A percentile compares a stretch with the other conserved stretches of the same genome.
These are phyloP conservation scores for Oscheius sp. DNA, from an alignment of 2,888 invertebrate genomes.

Conservation along the genomic window DNA sequence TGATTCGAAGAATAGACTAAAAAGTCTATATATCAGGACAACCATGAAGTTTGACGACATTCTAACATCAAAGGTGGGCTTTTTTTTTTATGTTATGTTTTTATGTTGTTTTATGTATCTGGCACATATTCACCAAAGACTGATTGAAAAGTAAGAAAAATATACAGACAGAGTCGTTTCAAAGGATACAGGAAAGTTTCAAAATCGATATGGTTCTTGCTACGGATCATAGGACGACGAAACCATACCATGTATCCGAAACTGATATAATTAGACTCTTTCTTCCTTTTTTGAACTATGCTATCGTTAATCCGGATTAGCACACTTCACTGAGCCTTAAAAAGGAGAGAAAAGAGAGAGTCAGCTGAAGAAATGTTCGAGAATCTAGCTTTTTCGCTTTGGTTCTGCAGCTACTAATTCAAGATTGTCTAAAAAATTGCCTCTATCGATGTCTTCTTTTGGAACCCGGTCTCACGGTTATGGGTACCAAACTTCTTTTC, in stretches of 20 bases:
- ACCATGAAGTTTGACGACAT: slow-evolving; percentile 22
- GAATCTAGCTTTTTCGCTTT: too few species aligned
- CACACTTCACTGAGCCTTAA: too few species aligned
- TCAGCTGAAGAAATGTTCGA: too few species aligned
- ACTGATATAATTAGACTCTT: neutral
- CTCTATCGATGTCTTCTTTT: too few species aligned
- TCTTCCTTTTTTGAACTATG: too few species aligned
- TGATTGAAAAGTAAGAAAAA: neutral
- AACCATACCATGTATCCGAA: neutral
- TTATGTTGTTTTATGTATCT: neutral
- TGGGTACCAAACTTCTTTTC: too few species aligned
- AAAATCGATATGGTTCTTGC: neutral
- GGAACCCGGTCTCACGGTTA: too few species aligned
- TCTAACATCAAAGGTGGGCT: slow-evolving; percentile 8
- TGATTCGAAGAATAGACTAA: neutral
- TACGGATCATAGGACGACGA: neutral
- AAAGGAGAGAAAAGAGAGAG: too few species aligned
- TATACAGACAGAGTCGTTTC: neutral
- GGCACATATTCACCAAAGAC: neutral
- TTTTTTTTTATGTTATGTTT: neutral
- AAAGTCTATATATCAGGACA: neutral
- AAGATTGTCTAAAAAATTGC: too few species aligned
- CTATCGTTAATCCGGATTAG: too few species aligned
- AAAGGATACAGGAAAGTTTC: neutral
- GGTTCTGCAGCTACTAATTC: too few species aligned